These are phyloP conservation scores for Triplophysa tibetana DNA, from an alignment of 2,113 vertebrate species.

Conservation along the genomic window DNA sequence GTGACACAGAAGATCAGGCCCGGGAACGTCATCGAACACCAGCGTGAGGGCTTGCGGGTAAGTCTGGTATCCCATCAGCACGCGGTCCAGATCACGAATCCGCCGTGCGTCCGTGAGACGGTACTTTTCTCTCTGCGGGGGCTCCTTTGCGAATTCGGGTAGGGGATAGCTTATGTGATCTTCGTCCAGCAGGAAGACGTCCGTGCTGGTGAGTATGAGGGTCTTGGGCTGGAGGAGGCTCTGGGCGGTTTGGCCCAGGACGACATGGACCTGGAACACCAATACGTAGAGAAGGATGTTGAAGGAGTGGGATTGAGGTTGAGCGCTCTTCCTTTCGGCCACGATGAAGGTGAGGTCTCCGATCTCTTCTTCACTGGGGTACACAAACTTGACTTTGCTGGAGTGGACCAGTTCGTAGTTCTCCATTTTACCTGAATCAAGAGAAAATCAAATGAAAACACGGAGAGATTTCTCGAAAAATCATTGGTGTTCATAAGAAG, in stretches of 20 bases:
- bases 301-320: constrained; percentile 72
- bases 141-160: constrained; percentile 95
- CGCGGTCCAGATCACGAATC: constrained; percentile 91
- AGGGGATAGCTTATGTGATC: constrained; percentile 95
- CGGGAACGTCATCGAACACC: constrained; percentile 92
- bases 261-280: constrained; percentile 84
- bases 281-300: constrained; percentile 92
- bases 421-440: constrained; percentile 88
- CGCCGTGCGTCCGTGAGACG: constrained; percentile 86
- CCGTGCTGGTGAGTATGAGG: constrained; percentile 87
- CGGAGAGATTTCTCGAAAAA: no score
- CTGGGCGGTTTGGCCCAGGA: constrained; percentile 53
- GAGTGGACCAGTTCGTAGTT: constrained; percentile 97
- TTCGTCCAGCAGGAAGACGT: constrained; percentile 91
- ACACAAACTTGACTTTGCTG: constrained; percentile 94
- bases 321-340: constrained; percentile 82
- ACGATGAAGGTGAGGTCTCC: constrained; percentile 93
- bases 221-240: constrained; percentile 84
- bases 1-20: constrained; percentile 88
- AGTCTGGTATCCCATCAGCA: constrained; percentile 93
- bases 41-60: constrained; percentile 94
- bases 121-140: constrained; percentile 89
- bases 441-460: neutral
- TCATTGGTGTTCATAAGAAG: no score
- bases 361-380: constrained; percentile 96